phyloP scores from a whole-genome alignment of 2,797 vertebrate species.

The Lophotriccus pileatus region DNA sequence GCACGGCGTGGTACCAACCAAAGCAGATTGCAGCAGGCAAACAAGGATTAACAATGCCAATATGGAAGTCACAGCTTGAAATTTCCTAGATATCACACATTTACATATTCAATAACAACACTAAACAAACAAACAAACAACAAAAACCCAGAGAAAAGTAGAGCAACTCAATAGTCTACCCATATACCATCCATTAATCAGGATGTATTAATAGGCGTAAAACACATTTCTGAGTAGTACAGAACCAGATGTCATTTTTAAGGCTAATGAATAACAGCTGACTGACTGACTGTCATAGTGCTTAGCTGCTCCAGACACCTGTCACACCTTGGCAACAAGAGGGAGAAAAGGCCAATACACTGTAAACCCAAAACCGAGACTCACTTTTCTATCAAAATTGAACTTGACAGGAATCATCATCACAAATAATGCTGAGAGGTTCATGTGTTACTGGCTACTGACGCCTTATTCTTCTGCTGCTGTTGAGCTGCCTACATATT shows the following conservation, averaged over 20 bases:
- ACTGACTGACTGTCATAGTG: not conserved
- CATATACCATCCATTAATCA: not conserved
- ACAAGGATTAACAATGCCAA: not conserved
- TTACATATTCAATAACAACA: not conserved
- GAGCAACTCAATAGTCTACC: not conserved
- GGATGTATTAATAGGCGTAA: not conserved
- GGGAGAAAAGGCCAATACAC: conserved; percentile 14
- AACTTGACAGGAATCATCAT: conserved; percentile 19
- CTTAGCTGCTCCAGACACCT: conserved; percentile 10
- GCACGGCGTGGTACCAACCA: fast-evolving
- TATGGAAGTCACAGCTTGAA: fast-evolving
- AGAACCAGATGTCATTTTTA: not conserved
- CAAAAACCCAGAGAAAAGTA: not conserved
- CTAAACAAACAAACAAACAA: not conserved
- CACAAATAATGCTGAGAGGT: conserved; percentile 1
- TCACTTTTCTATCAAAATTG: not conserved
- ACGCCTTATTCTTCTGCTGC: not conserved
- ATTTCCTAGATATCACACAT: not conserved
- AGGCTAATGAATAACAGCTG: not conserved
- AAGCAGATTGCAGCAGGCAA: not conserved
- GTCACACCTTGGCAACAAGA: not conserved
- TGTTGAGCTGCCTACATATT: not conserved
- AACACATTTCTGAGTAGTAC: not conserved
- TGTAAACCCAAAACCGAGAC: not conserved
- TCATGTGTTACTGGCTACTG: not conserved